Percentiles rank a stretch among this genome's conserved stretches.
Evolutionary conservation across 2,797 vertebrate genomes (phyloP).

Genomic region (Oryzias dopingdopingensis): DNA sequence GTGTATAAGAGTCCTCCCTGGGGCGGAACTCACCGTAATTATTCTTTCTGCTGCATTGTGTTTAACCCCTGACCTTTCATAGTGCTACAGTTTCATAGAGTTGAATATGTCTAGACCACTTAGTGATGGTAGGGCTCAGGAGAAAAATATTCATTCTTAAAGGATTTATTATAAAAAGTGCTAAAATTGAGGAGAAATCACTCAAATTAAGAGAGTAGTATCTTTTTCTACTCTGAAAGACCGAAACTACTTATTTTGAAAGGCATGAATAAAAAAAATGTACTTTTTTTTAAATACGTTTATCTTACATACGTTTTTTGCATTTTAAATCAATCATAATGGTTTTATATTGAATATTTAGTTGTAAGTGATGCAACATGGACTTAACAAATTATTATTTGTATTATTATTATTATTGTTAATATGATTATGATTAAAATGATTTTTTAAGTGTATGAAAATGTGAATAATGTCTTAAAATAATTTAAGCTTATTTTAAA

Average conservation of each 20-base stretch:
- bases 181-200: not conserved
- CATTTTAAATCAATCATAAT: too few species aligned
- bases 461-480: constrained; percentile 1
- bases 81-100: constrained; percentile 53
- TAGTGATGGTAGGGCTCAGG: constrained; percentile 36
- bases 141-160: constrained; percentile 30
- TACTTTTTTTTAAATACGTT: too few species aligned
- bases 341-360: too few species aligned
- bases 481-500: constrained; percentile 8
- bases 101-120: constrained; percentile 72
- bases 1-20: constrained; percentile 36
- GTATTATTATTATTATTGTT: too few species aligned
- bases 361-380: constrained; percentile 13
- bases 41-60: constrained; percentile 67
- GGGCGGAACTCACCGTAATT: constrained; percentile 63
- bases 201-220: too few species aligned
- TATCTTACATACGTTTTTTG: too few species aligned
- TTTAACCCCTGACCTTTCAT: constrained; percentile 69
- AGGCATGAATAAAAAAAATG: too few species aligned
- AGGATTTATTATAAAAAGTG: constrained; percentile 32
- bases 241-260: too few species aligned
- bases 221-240: too few species aligned
- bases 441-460: too few species aligned
- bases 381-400: constrained; percentile 20
- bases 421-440: too few species aligned